A percentile compares a stretch with the other conserved stretches of the same genome.
phyloP scores from a whole-genome alignment of 2,113 vertebrate genomes.

The Ceuthmochares aereus region DNA sequence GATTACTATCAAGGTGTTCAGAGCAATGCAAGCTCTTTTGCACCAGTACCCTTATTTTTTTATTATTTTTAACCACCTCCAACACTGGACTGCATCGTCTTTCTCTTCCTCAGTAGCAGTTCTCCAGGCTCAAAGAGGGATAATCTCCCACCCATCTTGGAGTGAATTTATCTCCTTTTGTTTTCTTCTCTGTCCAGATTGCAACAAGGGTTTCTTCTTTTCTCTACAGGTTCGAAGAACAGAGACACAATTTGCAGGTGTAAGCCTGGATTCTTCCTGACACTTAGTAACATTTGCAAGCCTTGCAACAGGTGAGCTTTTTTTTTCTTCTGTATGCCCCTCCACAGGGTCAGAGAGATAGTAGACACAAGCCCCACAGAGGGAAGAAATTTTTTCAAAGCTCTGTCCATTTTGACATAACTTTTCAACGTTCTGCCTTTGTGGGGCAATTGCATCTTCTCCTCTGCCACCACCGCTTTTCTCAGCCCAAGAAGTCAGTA shows the following conservation, averaged over 20 bases:
- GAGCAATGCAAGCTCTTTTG: too few relatives aligned
- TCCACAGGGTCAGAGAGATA: neutral
- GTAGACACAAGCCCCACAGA: neutral
- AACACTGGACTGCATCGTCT: neutral
- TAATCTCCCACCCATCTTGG: neutral
- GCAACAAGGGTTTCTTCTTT: neutral
- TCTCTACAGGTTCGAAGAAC: constrained; percentile 27
- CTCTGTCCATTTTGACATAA: neutral
- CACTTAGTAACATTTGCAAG: constrained; percentile 19
- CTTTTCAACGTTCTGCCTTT: neutral
- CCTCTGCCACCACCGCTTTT: neutral
- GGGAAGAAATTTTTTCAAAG: neutral
- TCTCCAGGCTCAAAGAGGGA: neutral
- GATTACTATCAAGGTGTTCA: too few relatives aligned
- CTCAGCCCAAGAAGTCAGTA: neutral
- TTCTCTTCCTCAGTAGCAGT: neutral
- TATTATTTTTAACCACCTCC: neutral
- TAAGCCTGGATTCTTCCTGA: constrained; percentile 21
- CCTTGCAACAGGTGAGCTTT: constrained; percentile 60
- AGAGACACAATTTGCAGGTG: constrained; percentile 63
- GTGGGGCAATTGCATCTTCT: neutral
- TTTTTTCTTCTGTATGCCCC: neutral
- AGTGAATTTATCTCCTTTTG: neutral
- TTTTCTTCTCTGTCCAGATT: neutral
- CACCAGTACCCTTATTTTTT: neutral